A percentile compares a stretch with the other conserved stretches of the same genome.
Evolutionary conservation across 2,797 vertebrate genomes (phyloP).

Genomic region (Allobates femoralis): DNA sequence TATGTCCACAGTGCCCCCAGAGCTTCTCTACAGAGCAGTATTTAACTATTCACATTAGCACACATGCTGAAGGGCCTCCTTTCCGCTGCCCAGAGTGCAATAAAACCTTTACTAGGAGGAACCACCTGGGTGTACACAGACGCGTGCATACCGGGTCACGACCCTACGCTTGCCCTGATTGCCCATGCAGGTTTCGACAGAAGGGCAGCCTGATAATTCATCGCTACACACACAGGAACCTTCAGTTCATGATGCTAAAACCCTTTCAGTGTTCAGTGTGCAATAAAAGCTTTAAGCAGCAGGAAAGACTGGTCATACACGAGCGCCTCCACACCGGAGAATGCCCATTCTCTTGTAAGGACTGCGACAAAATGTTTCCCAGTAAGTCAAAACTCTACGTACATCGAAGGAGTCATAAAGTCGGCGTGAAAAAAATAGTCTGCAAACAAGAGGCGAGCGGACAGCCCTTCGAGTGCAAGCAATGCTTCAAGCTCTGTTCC

Average conservation of each 20-base stretch:
- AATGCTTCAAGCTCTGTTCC: conserved; percentile 46
- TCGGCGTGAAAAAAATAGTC: background rate
- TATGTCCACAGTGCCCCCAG: conserved; percentile 35
- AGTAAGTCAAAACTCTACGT: conserved; percentile 19
- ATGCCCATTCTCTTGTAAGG: conserved; percentile 60
- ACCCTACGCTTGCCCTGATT: conserved; percentile 44
- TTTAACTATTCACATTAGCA: background rate
- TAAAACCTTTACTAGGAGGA: conserved; percentile 37
- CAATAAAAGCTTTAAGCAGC: conserved; percentile 31
- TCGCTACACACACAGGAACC: conserved; percentile 43
- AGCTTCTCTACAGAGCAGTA: conserved; percentile 18
- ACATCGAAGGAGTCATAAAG: conserved; percentile 28
- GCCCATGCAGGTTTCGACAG: conserved; percentile 39
- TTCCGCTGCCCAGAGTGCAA: conserved; percentile 47
- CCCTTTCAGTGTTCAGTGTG: conserved; percentile 40
- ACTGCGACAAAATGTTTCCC: conserved; percentile 42
- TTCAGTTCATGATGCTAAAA: background rate
- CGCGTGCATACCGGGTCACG: conserved; percentile 28
- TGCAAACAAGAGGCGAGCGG: background rate
- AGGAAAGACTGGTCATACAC: conserved; percentile 24
- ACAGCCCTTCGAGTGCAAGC: conserved; percentile 13
- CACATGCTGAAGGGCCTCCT: conserved; percentile 7
- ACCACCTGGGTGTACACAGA: conserved; percentile 47
- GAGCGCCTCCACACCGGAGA: conserved; percentile 38
- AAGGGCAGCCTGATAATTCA: conserved; percentile 49